Conservation (phyloP, 2,888 invertebrate genomes). For the Mystacides longicornis region DNA sequence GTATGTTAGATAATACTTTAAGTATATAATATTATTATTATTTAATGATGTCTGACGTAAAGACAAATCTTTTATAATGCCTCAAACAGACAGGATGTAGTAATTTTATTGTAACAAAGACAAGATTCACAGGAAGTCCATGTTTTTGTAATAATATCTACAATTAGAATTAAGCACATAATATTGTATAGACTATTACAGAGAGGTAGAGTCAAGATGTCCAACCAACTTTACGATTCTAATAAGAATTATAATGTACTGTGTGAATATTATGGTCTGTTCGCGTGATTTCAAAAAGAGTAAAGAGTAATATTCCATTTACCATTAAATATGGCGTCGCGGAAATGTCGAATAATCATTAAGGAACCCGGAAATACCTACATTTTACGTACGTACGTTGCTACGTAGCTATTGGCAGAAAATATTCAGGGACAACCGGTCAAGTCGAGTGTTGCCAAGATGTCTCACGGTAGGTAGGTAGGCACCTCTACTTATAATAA, state of each 20-base stretch:
- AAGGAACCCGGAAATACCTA: conserved; percentile 15
- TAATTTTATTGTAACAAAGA: conserved; percentile 1
- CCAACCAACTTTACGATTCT: no score
- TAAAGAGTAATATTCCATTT: background rate
- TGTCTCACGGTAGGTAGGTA: conserved; percentile 5
- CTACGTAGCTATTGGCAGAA: background rate
- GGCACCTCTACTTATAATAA: no score
- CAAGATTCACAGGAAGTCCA: background rate
- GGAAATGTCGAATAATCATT: conserved; percentile 13
- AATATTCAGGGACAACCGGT: conserved; percentile 8
- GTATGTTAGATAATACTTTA: no score
- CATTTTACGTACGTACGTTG: background rate
- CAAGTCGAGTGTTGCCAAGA: conserved; percentile 9
- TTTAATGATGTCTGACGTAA: background rate
- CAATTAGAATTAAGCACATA: background rate
- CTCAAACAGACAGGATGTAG: background rate
- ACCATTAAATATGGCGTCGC: conserved; percentile 23
- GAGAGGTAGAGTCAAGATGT: no score
- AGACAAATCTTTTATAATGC: background rate
- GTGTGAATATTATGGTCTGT: no score
- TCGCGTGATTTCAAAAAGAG: background rate
- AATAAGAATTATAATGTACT: no score
- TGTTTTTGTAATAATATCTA: background rate
- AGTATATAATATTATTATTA: no score
- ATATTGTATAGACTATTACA: background rate